phyloP scores from a whole-genome alignment of 2,888 invertebrate genomes.

The Seira sanloemensis region DNA sequence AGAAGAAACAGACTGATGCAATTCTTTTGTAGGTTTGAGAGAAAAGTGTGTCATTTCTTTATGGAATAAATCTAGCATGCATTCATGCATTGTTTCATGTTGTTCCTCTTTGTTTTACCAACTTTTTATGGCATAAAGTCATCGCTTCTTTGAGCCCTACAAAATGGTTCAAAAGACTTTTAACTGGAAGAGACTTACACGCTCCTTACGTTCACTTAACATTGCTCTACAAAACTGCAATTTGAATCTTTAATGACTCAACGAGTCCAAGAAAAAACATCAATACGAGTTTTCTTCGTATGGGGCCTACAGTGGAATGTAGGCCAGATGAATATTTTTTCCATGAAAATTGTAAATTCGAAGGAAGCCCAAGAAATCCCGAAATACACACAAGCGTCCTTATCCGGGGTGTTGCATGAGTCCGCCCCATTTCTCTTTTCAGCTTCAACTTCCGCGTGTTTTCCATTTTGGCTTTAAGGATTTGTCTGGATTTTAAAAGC shows the following conservation, averaged over 20 bases:
- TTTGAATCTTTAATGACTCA: background rate
- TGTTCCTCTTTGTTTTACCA: too few species aligned
- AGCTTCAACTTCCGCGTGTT: too few species aligned
- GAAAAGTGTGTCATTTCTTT: background rate
- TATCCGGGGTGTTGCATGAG: background rate
- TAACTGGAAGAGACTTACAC: too few species aligned
- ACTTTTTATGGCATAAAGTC: background rate
- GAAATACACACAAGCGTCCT: background rate
- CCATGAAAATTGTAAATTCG: background rate
- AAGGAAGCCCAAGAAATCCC: background rate
- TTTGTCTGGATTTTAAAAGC: too few species aligned
- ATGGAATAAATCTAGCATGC: background rate
- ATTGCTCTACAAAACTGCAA: background rate
- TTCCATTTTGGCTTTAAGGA: too few species aligned
- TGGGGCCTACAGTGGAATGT: background rate
- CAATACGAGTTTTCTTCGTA: background rate
- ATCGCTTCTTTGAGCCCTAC: background rate
- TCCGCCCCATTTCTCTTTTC: background rate
- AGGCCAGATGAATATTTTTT: background rate
- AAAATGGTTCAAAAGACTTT: too few species aligned
- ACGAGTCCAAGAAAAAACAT: background rate
- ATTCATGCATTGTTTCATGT: background rate
- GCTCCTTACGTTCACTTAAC: background rate
- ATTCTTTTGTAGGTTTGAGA: background rate
- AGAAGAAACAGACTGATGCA: background rate